A percentile compares a stretch with the other conserved stretches of the same genome.
phyloP scores from a whole-genome alignment of 2,888 invertebrate species.

The Cyaniris semiargus region DNA sequence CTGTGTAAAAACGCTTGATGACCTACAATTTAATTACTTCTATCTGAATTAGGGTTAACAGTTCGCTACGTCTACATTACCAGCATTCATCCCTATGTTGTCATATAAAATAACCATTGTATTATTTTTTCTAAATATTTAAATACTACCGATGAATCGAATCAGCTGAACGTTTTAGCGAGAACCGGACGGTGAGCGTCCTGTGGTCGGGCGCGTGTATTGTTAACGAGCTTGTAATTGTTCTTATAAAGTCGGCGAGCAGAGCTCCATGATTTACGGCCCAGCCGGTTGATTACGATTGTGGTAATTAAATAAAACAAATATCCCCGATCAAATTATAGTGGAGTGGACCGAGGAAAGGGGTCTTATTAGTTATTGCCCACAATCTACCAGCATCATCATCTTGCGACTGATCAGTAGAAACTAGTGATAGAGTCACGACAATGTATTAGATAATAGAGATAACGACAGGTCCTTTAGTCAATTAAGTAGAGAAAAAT shows the following conservation, averaged over 20 bases:
- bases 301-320: conserved; percentile 54
- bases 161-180: background rate
- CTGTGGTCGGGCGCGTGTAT: conserved; percentile 11
- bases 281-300: conserved; percentile 37
- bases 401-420: background rate
- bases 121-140: background rate
- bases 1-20: background rate
- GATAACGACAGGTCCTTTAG: no score
- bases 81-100: background rate
- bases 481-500: no score
- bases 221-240: conserved; percentile 54
- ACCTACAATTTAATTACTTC: background rate
- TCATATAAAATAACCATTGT: background rate
- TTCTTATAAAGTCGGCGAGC: conserved; percentile 70
- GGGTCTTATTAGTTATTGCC: background rate
- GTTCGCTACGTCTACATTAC: background rate
- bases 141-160: background rate
- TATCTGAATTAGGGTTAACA: background rate
- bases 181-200: background rate
- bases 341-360: conserved; percentile 62
- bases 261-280: conserved; percentile 48
- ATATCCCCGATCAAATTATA: conserved; percentile 61
- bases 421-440: background rate
- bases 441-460: no score
- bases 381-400: background rate